Percentiles rank a stretch among this genome's conserved stretches.
Conservation (phyloP, 2,888 invertebrate genomes). For the Agrotis clavis region DNA sequence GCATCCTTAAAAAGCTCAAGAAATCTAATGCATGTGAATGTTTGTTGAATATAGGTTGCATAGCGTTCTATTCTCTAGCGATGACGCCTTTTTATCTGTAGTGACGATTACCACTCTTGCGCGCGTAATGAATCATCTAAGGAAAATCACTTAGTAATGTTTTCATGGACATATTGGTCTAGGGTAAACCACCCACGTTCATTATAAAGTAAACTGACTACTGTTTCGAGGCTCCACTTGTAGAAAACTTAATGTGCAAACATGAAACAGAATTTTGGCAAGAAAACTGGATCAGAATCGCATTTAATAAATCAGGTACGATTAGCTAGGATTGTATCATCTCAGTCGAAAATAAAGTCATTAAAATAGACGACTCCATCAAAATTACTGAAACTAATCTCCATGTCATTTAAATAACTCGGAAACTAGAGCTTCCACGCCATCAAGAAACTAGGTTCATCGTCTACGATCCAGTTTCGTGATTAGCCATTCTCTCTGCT, state of each 20-base stretch:
- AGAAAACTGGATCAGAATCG: conserved; percentile 21
- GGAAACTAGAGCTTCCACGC: conserved; percentile 32
- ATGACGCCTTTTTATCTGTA: not conserved
- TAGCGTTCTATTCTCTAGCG: no score
- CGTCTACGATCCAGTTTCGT: conserved; percentile 54
- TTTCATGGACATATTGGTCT: conserved; percentile 3
- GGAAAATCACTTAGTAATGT: conserved; percentile 19
- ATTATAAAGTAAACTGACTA: conserved; percentile 3
- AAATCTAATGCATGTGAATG: no score
- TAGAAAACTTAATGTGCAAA: not conserved
- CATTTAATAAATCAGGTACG: not conserved
- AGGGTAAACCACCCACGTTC: not conserved
- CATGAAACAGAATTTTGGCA: conserved; percentile 25
- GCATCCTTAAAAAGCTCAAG: no score
- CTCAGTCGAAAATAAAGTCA: conserved; percentile 21
- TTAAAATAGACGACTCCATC: conserved; percentile 23
- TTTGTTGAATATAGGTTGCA: no score
- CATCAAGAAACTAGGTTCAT: conserved; percentile 52
- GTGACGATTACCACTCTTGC: conserved; percentile 8
- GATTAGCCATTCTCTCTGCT: conserved; percentile 55
- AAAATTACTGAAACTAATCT: conserved; percentile 35
- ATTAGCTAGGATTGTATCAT: conserved; percentile 37
- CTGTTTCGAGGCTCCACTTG: not conserved
- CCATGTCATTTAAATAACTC: conserved; percentile 38
- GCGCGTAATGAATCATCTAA: conserved; percentile 5